Base-by-base conservation (phyloP, 2,888 invertebrate genomes). In the Callyntrura guangdongensis region DNA sequence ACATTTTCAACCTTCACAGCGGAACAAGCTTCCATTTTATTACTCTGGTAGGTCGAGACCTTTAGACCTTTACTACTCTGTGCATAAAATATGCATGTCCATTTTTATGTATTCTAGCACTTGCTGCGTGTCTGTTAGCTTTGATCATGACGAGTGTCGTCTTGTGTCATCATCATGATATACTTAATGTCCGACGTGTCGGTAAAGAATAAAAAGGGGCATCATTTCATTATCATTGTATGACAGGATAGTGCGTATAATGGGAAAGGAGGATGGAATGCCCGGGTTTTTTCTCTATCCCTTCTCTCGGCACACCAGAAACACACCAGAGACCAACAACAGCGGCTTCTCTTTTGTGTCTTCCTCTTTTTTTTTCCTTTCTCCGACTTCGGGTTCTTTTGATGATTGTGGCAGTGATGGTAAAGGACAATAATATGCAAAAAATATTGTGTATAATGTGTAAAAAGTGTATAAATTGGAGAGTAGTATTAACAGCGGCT, bases 1-100 rank as follows among this genome's bases (percentile, higher is more conserved):
- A 69, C 84, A 84, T 67, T 84, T 69, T 67, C n/a, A 84, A 83
- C 64, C 82, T 64, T 25, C 17, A 59, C 59, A 59, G 17, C 59
- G 17, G 53, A 53, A 53, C 53, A 53, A 53, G 17, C 25, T n/a
- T 36, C 11, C 72, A 72, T 47, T 22, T 25, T 27, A 47, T 74
- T 14, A 20, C 11, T 14, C 74, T 17, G 22, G 72, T n/a, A 72
- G 36, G 79, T 79, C 79, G 79, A 53, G 27, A 77, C 74, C 74
- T 77, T 3, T 25, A 69, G 25, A 12, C 25, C 27, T 27, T 27
- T n/a, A 69, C 27, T 69, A 69, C 12, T 25, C 9, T 8, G 22
- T 69, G 69, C 25, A 36, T 36, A 36, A 36, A 36, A 36, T 36
- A 36, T 36, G 3, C 6, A 36, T 2, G 36, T 36, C 36, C 36